Base-by-base conservation (phyloP, 2,797 vertebrate genomes). In the Poecilia wingei region DNA sequence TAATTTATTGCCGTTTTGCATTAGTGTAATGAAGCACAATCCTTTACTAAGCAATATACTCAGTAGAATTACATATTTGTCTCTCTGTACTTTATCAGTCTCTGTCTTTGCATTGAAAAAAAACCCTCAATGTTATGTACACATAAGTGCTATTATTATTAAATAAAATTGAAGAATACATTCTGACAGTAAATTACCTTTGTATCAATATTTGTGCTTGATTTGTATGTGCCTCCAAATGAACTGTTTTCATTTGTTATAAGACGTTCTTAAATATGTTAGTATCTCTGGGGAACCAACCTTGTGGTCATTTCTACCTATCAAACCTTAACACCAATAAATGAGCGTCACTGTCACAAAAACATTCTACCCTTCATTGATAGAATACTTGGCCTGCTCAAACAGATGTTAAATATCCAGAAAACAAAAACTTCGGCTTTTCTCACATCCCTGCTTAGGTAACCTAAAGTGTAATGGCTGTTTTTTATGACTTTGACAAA, bases 1-100 rank as follows among this genome's bases (percentile, higher is more conserved):
- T 9, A 33, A 72, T 72, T 80, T 66, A 78, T 31, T 49, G 39
- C 22, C 71, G 4, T 78, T 87, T 71, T 64, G 69, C 59, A 86
- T 80, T 79, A 80, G n/a, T 28, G 9, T 43, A 70, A 82, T 78
- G 36, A 78, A 45, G 64, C 16, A 18, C 10, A 36, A 72, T 75
- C 28, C 72, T 75, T 51, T 49, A 43, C 66, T 49, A 72, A 69
- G 6, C 31, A 57, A 45, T 78, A 73, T 18, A 73, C 69, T 22
- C 20, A 31, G 25, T 61, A 12, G 61, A 76, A 39, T 28, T 0
- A 71, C 28, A 57, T 51, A 39, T 72, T 81, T 36, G 39, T 1
- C 18, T 53, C 0, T 14, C 3, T 39, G 20, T 28, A 45, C 75
- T 74, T 79, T 28, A 57, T 33, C 36, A 64, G 9, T 22, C 33